Conservation (phyloP, 2,888 invertebrate species). For the Teleiodes luculella region DNA sequence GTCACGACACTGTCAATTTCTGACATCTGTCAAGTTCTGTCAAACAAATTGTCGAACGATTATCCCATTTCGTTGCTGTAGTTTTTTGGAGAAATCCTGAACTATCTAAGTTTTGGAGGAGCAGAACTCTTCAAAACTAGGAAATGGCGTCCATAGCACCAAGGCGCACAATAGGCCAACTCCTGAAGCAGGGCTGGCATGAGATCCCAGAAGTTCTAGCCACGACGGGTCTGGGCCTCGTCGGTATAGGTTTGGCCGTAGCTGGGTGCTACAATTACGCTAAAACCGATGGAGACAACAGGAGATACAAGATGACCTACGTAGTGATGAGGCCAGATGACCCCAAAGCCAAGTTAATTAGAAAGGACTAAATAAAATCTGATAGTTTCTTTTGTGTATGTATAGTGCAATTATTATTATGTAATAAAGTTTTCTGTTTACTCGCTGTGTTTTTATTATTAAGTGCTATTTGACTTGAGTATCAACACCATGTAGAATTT, state of each 20-base stretch:
- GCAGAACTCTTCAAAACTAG: constrained; percentile 1
- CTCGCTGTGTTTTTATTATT: too few relatives aligned
- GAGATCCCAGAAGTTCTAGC: constrained; percentile 86
- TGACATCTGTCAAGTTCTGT: too few relatives aligned
- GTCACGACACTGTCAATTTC: too few relatives aligned
- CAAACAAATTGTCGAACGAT: too few relatives aligned
- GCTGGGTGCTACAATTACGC: constrained; percentile 71
- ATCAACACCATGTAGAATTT: too few relatives aligned
- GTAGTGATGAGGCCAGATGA: constrained; percentile 84
- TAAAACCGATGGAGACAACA: constrained; percentile 81
- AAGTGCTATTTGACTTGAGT: too few relatives aligned
- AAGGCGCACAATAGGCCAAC: constrained; percentile 54
- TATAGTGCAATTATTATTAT: constrained; percentile 47
- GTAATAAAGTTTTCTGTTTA: constrained; percentile 56
- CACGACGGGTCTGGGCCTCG: constrained; percentile 75
- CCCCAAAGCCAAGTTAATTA: constrained; percentile 78
- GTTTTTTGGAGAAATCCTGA: background rate
- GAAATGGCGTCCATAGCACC: constrained; percentile 52
- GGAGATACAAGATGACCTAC: constrained; percentile 80
- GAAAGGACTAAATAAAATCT: constrained; percentile 61
- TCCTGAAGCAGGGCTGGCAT: constrained; percentile 74
- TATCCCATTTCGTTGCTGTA: too few relatives aligned
- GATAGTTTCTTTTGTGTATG: constrained; percentile 3
- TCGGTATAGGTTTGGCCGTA: constrained; percentile 75
- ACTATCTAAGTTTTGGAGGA: background rate